Conservation (phyloP, 1,140 invertebrate genomes). For the Nephotettix cincticeps region DNA sequence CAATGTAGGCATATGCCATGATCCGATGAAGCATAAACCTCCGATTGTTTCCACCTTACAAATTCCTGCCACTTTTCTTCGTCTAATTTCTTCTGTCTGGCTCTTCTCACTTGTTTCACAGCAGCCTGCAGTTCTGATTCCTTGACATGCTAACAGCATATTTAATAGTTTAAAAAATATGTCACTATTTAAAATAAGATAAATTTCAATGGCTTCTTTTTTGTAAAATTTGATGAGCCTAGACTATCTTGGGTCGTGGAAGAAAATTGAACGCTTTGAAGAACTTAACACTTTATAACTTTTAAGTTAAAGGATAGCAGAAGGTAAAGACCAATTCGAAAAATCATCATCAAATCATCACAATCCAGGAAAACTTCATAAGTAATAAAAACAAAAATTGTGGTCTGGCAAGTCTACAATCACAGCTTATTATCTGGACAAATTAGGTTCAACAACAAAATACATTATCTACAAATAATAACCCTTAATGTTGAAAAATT, state of each 20-base stretch:
- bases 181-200: not conserved
- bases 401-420: too few species aligned
- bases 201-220: not conserved
- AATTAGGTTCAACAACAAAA: too few species aligned
- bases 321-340: too few species aligned
- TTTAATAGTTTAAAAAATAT: not conserved
- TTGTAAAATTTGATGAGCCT: not conserved
- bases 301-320: not conserved
- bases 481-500: too few species aligned
- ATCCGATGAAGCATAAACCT: too few species aligned
- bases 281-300: not conserved
- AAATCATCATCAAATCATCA: too few species aligned
- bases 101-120: conserved; percentile 1
- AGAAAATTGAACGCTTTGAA: not conserved
- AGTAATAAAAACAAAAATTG: too few species aligned
- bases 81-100: not conserved
- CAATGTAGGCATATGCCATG: too few species aligned
- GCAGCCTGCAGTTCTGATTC: conserved; percentile 2
- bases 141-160: not conserved
- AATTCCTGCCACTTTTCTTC: not conserved
- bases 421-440: too few species aligned
- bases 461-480: too few species aligned
- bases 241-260: not conserved
- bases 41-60: not conserved
- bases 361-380: too few species aligned